Evolutionary conservation across 2,888 invertebrate species (phyloP), one percentile per base, ranked within the genome.

Genomic region (Hirudinaria manillensis): DNA sequence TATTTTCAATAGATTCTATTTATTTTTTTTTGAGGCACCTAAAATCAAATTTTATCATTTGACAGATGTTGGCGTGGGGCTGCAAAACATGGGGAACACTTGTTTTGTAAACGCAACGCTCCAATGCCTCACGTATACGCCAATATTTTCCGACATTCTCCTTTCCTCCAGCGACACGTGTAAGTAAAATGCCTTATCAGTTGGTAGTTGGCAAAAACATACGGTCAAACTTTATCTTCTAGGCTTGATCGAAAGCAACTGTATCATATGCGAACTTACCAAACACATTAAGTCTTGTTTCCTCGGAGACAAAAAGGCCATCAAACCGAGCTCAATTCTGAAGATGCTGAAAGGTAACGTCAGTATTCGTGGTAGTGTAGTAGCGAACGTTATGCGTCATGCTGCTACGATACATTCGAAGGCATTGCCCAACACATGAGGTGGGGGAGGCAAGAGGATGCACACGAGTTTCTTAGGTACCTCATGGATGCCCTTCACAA

Each of bases 11-110:
- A 10, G 38, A 45, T 45, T 45, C 45, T 45, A 7, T 45, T 45
- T n/a, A n/a, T n/a, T n/a, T n/a, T n/a, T n/a, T 10, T 38, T 38
- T 3, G 38, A 38, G 38, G 3, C 45, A 45, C 16, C 45, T 45
- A 16, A 45, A 45, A 45, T 45, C n/a, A n/a, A 45, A 16, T 45
- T 45, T 45, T 38, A 38, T 38, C 38, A 3, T 61, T 36, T n/a
- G n/a, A 34, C 68, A 68, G 68, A 68, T 34, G 74, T 77, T 36
- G 79, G 78, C 34, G 90, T 92, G 73, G 97, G 97, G 56, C 91
- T 97, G 89, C 90, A 91, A 81, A 98, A 97, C 88, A 90, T 94
- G 84, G 96, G 96, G 77, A 97, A 97, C 86, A 95, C 96, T n/a
- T 97, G 97, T 86, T 97, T 97, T 86, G 88, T 97, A 80, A 98